Base-by-base conservation (phyloP, 2,113 vertebrate species). In the Mustela lutreola region DNA sequence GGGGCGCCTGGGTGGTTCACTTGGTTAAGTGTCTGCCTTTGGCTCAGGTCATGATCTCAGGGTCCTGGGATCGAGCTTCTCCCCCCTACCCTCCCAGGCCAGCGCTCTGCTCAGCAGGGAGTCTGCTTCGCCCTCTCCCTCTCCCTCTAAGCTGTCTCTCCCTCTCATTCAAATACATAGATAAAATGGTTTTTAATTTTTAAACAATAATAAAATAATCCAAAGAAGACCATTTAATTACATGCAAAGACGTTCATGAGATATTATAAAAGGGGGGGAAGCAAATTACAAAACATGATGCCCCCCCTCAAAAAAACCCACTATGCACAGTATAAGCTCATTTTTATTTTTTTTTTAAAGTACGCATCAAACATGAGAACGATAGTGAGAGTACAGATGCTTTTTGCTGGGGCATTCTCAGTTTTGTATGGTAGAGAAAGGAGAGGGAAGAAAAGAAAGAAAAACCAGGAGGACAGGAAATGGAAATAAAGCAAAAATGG, bases 181-280 rank as follows among this genome's bases (percentile, higher is more conserved):
- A 33, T 33, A 67, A 67, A n/a, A 18, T 33, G 12, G 31, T 33
- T 62, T 65, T 65, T 15, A 15, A 65, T 28, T 63, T 63, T 67
- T 67, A 3, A n/a, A 33, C 33, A n/a, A 67, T 4, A n/a, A 67
- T 92, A 31, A n/a, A 93, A 63, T 92, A 62, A 73, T 73, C 85
- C 95, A 81, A 95, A 91, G 50, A 89, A 83, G 36, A 94, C 48
- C 42, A 86, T 83, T 81, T 88, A 86, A 92, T 87, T 63, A 45
- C 78, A 48, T 56, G 5, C 48, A 89, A 92, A 79, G 26, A 87
- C 22, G n/a, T 80, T 83, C 8, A 12, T 58, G 83, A 65, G 63
- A 45, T 48, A 65, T 75, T 86, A 50, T 39, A 76, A 88, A 95
- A 67, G 71, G 11, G 24, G 12, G 71, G 63, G 84, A 83, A 93